Percentiles rank a stretch among this genome's conserved stretches.
Conservation (phyloP, 2,113 vertebrate species). For the Numida meleagris region DNA sequence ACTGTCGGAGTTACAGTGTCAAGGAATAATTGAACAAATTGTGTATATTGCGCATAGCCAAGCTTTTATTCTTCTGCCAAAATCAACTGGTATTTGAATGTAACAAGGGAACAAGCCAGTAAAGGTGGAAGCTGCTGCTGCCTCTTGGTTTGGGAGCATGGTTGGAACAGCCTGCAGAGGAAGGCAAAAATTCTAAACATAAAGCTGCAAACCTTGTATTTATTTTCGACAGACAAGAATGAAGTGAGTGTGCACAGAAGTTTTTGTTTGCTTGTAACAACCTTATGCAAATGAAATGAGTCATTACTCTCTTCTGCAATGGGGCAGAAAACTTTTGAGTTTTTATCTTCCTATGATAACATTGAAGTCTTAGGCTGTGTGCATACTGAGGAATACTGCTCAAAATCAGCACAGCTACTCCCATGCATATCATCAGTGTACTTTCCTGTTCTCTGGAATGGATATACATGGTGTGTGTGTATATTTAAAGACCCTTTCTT, state of each 20-base stretch:
- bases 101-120: neutral
- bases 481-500: neutral
- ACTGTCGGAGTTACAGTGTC: neutral
- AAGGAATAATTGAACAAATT: constrained; percentile 15
- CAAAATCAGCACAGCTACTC: neutral
- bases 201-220: neutral
- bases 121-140: neutral
- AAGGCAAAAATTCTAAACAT: neutral
- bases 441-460: neutral
- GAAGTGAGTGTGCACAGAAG: too few relatives aligned
- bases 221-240: neutral
- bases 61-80: constrained; percentile 23
- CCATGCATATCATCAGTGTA: neutral
- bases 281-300: neutral
- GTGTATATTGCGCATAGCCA: neutral
- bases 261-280: neutral
- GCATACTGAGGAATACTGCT: neutral
- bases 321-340: neutral
- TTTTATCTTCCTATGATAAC: neutral
- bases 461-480: neutral
- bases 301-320: neutral
- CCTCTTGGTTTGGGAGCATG: neutral
- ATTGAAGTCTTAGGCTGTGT: neutral
- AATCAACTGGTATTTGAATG: neutral
- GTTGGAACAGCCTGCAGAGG: neutral